phyloP scores from a whole-genome alignment of 1,140 invertebrate genomes.

The Zaprionus africanus region DNA sequence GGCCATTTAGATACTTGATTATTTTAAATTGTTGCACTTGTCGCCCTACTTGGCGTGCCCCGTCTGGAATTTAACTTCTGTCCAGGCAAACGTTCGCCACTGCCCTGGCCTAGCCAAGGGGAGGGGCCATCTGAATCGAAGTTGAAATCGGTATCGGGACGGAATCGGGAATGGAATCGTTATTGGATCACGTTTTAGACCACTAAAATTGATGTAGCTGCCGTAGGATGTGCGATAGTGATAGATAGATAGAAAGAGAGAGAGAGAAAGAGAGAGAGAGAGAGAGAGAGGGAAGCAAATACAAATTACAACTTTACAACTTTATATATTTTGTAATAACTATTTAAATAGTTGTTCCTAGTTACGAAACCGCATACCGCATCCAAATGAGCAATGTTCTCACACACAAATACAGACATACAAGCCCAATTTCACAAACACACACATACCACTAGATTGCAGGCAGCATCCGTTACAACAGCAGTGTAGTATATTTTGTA shows the following conservation, averaged over 20 bases:
- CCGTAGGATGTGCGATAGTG: neutral
- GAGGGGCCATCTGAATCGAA: neutral
- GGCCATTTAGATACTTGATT: neutral
- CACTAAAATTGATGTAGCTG: neutral
- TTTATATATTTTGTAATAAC: conserved; percentile 39
- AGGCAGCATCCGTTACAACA: conserved; percentile 35
- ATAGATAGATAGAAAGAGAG: neutral
- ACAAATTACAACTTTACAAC: neutral
- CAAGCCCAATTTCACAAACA: neutral
- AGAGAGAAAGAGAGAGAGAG: neutral
- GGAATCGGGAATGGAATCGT: neutral
- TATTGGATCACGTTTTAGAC: neutral
- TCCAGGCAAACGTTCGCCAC: neutral
- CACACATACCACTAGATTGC: neutral
- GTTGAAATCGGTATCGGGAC: neutral
- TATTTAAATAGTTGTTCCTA: conserved; percentile 35
- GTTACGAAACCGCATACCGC: conserved; percentile 40
- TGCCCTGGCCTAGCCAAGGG: neutral
- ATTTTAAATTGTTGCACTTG: neutral
- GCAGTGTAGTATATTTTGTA: conserved; percentile 50
- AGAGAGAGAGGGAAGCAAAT: neutral
- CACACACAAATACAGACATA: conserved; percentile 9
- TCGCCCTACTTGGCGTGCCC: neutral
- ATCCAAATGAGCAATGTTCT: conserved; percentile 12
- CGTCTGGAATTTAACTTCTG: conserved; percentile 1